A percentile compares a stretch with the other conserved stretches of the same genome.
These are phyloP conservation scores for Griposia aprilina DNA, from an alignment of 2,888 invertebrate genomes.

Conservation along the genomic window DNA sequence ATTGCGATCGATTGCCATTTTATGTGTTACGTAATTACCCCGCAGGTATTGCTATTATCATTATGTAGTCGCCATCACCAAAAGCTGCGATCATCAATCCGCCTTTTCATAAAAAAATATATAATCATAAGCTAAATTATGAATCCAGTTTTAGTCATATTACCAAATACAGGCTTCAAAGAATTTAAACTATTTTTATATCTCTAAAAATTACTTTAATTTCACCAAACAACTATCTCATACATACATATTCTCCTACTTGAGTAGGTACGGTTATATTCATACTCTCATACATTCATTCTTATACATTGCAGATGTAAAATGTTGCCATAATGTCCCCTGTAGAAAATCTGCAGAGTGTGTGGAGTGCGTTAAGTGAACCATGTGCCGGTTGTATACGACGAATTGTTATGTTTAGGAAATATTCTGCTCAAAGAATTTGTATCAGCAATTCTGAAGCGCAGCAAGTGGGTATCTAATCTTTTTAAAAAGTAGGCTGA, in stretches of 20 bases:
- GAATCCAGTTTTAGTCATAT: not conserved
- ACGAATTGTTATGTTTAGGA: slow-evolving; percentile 56
- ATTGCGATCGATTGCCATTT: no score
- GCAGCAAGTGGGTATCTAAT: no score
- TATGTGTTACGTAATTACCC: no score
- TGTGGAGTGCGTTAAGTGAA: slow-evolving; percentile 72
- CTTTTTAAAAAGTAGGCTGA: no score
- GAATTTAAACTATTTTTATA: no score
- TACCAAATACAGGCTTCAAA: no score
- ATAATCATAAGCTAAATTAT: not conserved
- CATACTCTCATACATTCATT: slow-evolving; percentile 35
- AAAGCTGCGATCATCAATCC: not conserved
- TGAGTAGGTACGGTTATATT: slow-evolving; percentile 32
- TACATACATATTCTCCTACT: slow-evolving; percentile 7
- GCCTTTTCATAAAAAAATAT: not conserved
- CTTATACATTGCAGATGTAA: slow-evolving; percentile 78
- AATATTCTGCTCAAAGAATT: not conserved
- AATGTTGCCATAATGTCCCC: slow-evolving; percentile 74
- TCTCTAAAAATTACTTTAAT: not conserved
- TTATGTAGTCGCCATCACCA: no score
- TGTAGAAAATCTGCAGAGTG: slow-evolving; percentile 67
- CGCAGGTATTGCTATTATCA: no score
- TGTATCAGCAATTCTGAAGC: not conserved
- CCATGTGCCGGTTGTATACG: slow-evolving; percentile 64
- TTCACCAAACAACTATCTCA: not conserved